Conservation (phyloP, 2,797 vertebrate genomes). For the Tachyglossus aculeatus region DNA sequence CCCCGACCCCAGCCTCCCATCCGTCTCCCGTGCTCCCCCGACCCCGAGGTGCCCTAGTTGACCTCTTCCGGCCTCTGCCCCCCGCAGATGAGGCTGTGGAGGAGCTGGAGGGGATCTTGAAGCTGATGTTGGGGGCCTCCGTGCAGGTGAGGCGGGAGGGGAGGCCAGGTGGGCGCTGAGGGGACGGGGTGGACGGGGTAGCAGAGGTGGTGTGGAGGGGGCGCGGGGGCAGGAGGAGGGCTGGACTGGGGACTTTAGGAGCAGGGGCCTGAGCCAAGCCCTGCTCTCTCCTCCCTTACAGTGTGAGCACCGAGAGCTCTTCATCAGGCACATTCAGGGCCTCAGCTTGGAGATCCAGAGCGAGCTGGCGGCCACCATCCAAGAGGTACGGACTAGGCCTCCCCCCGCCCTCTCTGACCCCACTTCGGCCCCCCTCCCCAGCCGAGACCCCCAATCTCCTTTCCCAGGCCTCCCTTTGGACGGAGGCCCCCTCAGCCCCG, state of each 20-base stretch:
- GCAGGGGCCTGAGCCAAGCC: background rate
- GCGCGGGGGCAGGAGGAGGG: background rate
- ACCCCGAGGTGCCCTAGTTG: background rate
- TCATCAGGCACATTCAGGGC: slow-evolving; percentile 88
- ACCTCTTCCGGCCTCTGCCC: slow-evolving; percentile 11
- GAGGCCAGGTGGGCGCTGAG: no score
- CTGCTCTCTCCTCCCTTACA: slow-evolving; percentile 28
- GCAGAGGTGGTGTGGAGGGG: background rate
- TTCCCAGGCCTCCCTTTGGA: slow-evolving; percentile 22
- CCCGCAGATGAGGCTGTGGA: slow-evolving; percentile 83
- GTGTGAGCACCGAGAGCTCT: slow-evolving; percentile 87
- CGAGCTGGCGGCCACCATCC: slow-evolving; percentile 83
- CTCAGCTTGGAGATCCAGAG: slow-evolving; percentile 85
- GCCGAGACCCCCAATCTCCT: slow-evolving; percentile 51
- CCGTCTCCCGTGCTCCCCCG: background rate
- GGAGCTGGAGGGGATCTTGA: slow-evolving; percentile 82
- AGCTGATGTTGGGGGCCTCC: slow-evolving; percentile 86
- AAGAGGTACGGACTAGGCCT: slow-evolving; percentile 78
- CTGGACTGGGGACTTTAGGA: background rate
- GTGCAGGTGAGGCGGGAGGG: slow-evolving; percentile 81
- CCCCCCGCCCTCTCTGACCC: slow-evolving; percentile 3
- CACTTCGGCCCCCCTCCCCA: slow-evolving; percentile 49
- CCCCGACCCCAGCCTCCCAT: no score
- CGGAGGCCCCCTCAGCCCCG: background rate
- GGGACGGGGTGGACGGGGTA: background rate